Percentiles rank a stretch among this genome's conserved stretches.
These are phyloP conservation scores for Notamacropus eugenii DNA, from an alignment of 2,797 vertebrate species.

Conservation along the genomic window DNA sequence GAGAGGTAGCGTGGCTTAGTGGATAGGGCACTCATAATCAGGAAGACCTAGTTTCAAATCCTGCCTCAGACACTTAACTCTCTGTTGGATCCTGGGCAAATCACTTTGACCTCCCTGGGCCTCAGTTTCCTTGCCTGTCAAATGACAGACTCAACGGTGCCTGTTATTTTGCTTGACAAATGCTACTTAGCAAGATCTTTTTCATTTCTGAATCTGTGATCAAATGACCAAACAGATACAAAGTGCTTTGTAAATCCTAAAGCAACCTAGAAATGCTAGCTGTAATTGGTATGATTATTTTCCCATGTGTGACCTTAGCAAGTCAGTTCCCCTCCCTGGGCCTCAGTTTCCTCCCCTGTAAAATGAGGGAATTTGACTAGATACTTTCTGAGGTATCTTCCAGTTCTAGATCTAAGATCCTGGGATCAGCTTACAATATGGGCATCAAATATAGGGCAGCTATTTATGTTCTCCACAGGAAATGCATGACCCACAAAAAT, in stretches of 20 bases:
- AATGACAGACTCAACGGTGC: background rate
- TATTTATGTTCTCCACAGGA: background rate
- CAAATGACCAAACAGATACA: background rate
- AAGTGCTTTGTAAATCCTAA: background rate
- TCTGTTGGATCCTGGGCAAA: background rate
- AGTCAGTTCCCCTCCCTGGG: background rate
- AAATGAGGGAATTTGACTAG: background rate
- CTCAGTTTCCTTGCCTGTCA: conserved; percentile 11
- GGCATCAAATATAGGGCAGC: background rate
- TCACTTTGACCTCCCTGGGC: conserved; percentile 5
- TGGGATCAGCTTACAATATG: background rate
- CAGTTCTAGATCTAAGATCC: background rate
- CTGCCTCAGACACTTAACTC: background rate
- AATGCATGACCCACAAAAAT: background rate
- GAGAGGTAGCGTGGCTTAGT: conserved; percentile 1
- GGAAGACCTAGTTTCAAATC: conserved; percentile 24
- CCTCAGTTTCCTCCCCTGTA: background rate
- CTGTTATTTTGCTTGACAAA: background rate
- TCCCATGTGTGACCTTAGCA: background rate
- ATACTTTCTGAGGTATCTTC: background rate
- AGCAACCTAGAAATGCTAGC: background rate
- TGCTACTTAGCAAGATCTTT: background rate
- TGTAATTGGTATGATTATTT: background rate
- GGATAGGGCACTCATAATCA: conserved; percentile 40
- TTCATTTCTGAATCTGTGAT: background rate